Conservation (phyloP, 2,888 invertebrate species). For the Drosophila merina region DNA sequence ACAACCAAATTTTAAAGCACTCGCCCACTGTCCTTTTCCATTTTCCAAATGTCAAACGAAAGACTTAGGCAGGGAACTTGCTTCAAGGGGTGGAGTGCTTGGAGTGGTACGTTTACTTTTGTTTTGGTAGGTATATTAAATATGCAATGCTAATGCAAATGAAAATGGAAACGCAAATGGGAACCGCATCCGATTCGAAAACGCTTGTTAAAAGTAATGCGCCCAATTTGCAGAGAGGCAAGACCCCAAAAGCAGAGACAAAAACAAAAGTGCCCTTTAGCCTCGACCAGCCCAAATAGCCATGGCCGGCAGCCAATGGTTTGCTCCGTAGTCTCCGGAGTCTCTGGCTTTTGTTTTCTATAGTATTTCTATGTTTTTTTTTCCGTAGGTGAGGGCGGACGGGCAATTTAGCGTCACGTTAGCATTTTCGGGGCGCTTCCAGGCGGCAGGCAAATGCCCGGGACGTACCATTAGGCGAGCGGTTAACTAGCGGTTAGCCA, state of each 20-base stretch:
- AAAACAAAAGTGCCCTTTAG: conserved; percentile 74
- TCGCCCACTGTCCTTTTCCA: conserved; percentile 46
- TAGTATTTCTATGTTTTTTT: neutral
- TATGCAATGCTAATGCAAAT: conserved; percentile 68
- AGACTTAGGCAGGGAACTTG: conserved; percentile 75
- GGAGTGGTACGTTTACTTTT: conserved; percentile 16
- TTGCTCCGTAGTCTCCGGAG: conserved; percentile 10
- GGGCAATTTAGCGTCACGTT: conserved; percentile 77
- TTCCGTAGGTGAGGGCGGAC: conserved; percentile 37
- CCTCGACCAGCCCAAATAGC: conserved; percentile 60
- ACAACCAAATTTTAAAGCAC: neutral
- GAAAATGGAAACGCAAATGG: conserved; percentile 61
- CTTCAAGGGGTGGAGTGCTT: conserved; percentile 27
- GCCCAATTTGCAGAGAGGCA: conserved; percentile 58
- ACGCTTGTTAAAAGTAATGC: conserved; percentile 75
- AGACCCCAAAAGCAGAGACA: conserved; percentile 37
- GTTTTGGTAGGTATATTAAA: conserved; percentile 60
- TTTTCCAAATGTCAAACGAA: conserved; percentile 71
- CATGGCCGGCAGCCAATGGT: conserved; percentile 46
- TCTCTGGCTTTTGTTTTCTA: conserved; percentile 5
- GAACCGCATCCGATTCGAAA: conserved; percentile 51
- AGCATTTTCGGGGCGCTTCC: conserved; percentile 71
- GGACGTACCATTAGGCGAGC: conserved; percentile 67
- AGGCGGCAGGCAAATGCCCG: conserved; percentile 66
- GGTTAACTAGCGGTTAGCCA: conserved; percentile 72